A percentile compares a stretch with the other conserved stretches of the same genome.
These are phyloP conservation scores for Petrocephalus schoutedeni DNA, from an alignment of 2,797 vertebrate species.

Conservation along the genomic window DNA sequence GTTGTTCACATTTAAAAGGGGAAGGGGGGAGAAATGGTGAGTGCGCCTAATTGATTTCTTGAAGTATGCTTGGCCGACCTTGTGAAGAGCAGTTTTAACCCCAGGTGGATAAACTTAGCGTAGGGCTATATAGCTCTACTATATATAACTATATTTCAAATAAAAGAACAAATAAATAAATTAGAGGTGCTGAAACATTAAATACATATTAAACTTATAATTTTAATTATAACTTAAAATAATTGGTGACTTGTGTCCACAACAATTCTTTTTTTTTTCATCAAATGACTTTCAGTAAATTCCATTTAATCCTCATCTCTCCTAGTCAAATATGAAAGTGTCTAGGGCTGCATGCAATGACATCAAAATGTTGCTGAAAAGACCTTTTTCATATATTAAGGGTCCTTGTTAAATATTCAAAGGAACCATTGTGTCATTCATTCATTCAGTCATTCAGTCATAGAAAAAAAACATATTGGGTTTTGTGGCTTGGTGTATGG, in stretches of 20 bases:
- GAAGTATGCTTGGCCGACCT: background rate
- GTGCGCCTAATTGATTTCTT: background rate
- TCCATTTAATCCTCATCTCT: background rate
- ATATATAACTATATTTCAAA: background rate
- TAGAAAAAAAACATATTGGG: background rate
- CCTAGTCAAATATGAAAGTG: background rate
- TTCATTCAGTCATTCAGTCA: conserved; percentile 6
- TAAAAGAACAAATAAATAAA: background rate
- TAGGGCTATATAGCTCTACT: background rate
- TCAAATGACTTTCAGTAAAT: background rate
- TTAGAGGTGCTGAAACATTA: background rate
- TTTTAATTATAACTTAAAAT: background rate
- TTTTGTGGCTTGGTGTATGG: background rate
- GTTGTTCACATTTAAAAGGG: background rate
- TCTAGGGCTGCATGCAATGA: background rate
- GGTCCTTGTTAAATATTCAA: background rate
- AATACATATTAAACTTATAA: background rate
- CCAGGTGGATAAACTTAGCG: background rate
- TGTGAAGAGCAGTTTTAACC: background rate
- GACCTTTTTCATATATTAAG: conserved; percentile 2
- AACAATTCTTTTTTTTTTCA: background rate
- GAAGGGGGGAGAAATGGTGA: background rate
- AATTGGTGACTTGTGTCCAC: background rate
- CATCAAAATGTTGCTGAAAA: conserved; percentile 4
- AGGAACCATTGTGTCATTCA: background rate